A percentile compares a stretch with the other conserved stretches of the same genome.
Conservation (phyloP, 2,113 vertebrate species). For the Larimichthys crocea region DNA sequence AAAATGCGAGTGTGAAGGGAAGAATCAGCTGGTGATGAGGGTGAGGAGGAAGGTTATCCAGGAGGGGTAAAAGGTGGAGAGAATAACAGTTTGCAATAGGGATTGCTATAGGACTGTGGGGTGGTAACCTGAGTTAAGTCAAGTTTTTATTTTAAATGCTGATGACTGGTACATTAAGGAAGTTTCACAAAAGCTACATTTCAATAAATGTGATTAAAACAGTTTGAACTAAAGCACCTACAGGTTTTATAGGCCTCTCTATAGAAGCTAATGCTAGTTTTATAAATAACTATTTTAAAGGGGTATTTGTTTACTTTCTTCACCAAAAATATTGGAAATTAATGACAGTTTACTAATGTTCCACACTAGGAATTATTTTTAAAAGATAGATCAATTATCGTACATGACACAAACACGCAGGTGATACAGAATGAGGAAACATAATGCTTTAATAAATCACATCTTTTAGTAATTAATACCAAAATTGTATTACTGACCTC, state of each 20-base stretch:
- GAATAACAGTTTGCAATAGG: constrained; percentile 30
- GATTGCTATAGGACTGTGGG: constrained; percentile 23
- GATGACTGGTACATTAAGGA: neutral
- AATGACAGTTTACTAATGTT: too few relatives aligned
- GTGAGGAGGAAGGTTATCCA: constrained; percentile 39
- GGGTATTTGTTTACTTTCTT: too few relatives aligned
- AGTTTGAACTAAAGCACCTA: neutral
- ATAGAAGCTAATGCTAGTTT: too few relatives aligned
- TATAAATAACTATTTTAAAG: too few relatives aligned
- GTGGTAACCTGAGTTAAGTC: constrained; percentile 30
- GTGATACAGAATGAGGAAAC: too few relatives aligned
- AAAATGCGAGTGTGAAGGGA: constrained; percentile 41
- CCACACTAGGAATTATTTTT: too few relatives aligned
- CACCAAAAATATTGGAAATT: too few relatives aligned
- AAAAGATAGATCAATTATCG: too few relatives aligned
- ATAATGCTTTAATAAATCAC: neutral
- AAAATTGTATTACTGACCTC: constrained; percentile 85
- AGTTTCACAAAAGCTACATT: neutral
- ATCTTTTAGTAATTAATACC: neutral
- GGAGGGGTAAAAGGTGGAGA: constrained; percentile 38
- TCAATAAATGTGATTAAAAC: neutral
- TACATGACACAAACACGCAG: too few relatives aligned
- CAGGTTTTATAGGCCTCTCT: neutral
- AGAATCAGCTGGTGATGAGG: constrained; percentile 54
- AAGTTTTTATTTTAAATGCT: neutral